These are phyloP conservation scores for Pristionchus japonicus DNA, from an alignment of 2,888 invertebrate genomes.

Conservation along the genomic window DNA sequence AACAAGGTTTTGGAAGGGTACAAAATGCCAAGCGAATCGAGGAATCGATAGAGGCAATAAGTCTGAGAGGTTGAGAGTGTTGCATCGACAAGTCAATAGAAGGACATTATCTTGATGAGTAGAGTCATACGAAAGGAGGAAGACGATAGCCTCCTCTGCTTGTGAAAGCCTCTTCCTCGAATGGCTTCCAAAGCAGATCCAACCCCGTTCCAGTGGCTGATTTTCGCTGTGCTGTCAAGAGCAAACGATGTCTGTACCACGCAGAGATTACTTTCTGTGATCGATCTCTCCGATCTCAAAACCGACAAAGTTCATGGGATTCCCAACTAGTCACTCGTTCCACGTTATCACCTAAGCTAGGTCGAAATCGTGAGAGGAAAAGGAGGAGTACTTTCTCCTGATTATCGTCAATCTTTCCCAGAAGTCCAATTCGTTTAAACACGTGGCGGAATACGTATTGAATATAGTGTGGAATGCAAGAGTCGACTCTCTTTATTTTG, in stretches of 20 bases:
- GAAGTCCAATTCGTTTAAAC: too few relatives aligned
- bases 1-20: not conserved
- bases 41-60: not conserved
- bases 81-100: not conserved
- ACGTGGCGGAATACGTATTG: not conserved
- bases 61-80: not conserved
- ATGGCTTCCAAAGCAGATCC: not conserved
- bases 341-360: not conserved
- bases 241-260: not conserved
- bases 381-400: too few relatives aligned
- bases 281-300: not conserved
- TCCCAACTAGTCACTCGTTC: too few relatives aligned
- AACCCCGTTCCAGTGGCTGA: not conserved
- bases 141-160: not conserved
- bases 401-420: too few relatives aligned
- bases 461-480: too few relatives aligned
- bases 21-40: not conserved
- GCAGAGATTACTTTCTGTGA: not conserved
- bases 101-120: not conserved
- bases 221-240: not conserved
- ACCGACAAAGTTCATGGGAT: not conserved
- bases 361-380: not conserved
- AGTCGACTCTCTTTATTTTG: not conserved
- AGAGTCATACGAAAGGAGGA: not conserved
- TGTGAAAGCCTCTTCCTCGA: too few relatives aligned